Evolutionary conservation across 2,888 invertebrate genomes (phyloP).

Genomic region (Cerastis rubricosa): DNA sequence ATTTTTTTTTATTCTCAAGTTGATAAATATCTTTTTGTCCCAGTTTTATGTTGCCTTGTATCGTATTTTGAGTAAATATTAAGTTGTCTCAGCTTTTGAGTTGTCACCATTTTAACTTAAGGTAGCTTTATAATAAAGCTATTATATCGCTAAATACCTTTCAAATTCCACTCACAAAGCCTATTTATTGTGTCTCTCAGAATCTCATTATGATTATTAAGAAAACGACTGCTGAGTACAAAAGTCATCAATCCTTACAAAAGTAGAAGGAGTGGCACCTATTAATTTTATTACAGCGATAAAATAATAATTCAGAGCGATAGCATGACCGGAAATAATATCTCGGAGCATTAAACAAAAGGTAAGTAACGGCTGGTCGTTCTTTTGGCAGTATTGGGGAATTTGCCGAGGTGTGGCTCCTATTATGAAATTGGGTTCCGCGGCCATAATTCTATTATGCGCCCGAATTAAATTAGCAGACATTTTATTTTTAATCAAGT

Average conservation of each 20-base stretch:
- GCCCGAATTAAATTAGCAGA: slow-evolving; percentile 78
- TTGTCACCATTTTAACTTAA: neutral
- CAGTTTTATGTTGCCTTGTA: neutral
- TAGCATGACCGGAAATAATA: slow-evolving; percentile 89
- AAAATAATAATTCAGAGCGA: slow-evolving; percentile 85
- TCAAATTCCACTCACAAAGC: slow-evolving; percentile 32
- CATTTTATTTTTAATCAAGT: slow-evolving; percentile 84
- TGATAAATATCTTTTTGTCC: neutral
- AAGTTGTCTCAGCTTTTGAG: neutral
- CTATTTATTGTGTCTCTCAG: slow-evolving; percentile 46
- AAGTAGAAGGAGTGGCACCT: slow-evolving; percentile 61
- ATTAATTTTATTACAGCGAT: slow-evolving; percentile 84
- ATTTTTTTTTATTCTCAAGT: too few relatives aligned
- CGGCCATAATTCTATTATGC: slow-evolving; percentile 79
- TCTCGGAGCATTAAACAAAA: slow-evolving; percentile 83
- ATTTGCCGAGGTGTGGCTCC: slow-evolving; percentile 84
- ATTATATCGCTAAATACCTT: slow-evolving; percentile 28
- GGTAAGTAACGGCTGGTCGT: slow-evolving; percentile 83
- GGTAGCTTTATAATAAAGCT: slow-evolving; percentile 12
- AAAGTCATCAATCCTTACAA: slow-evolving; percentile 63
- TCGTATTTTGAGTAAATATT: neutral
- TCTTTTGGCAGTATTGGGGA: slow-evolving; percentile 85
- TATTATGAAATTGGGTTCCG: slow-evolving; percentile 75
- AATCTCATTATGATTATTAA: slow-evolving; percentile 60
- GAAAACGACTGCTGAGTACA: slow-evolving; percentile 56